Conservation (phyloP, 35 echinoderm and acorn worm species). For the Amphiura filiformis region DNA sequence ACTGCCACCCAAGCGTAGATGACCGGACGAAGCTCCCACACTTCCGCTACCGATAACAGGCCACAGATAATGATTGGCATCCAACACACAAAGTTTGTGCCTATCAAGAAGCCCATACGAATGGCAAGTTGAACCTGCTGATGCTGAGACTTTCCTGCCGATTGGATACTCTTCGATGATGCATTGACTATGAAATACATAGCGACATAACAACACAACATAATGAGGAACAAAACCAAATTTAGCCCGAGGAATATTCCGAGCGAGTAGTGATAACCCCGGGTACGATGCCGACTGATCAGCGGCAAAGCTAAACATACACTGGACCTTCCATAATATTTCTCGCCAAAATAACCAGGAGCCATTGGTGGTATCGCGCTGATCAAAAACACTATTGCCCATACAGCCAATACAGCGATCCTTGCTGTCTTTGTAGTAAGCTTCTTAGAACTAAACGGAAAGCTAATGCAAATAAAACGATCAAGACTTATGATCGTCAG, state of each 20-base stretch:
- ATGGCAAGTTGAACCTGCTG: background rate
- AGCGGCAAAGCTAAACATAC: conserved; percentile 79
- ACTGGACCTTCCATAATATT: conserved; percentile 61
- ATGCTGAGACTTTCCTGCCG: background rate
- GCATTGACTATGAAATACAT: background rate
- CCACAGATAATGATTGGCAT: background rate
- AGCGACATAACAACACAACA: background rate
- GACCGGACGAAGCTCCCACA: background rate
- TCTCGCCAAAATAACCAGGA: conserved; percentile 42
- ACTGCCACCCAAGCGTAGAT: background rate
- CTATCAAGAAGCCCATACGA: background rate
- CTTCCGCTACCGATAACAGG: background rate
- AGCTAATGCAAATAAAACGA: conserved; percentile 14
- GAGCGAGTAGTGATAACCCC: background rate
- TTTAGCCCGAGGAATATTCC: background rate
- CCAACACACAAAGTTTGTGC: background rate
- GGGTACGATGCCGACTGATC: background rate
- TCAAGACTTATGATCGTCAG: conserved; percentile 20
- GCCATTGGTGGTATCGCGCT: conserved; percentile 8
- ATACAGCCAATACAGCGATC: conserved; percentile 3
- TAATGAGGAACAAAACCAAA: background rate
- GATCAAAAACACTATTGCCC: conserved; percentile 18
- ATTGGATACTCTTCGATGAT: background rate
- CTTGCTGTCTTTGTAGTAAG: background rate
- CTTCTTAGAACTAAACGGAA: conserved; percentile 23